Conservation (phyloP, 2,888 invertebrate genomes). For the Orthosia incerta region DNA sequence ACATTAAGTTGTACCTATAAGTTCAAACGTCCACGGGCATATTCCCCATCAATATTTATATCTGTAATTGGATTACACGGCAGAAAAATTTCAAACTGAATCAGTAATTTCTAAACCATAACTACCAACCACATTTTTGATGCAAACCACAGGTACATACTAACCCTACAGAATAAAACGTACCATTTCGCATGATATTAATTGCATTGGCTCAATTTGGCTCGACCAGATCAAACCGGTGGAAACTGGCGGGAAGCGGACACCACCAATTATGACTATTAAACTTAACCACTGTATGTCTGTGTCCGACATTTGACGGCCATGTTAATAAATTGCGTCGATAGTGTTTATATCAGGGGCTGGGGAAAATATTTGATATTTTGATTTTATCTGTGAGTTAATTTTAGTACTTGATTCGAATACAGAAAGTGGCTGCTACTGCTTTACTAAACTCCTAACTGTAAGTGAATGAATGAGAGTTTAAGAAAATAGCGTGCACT, state of each 20-base stretch:
- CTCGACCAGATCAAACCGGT: constrained; percentile 68
- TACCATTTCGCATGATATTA: constrained; percentile 70
- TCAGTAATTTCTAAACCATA: constrained; percentile 23
- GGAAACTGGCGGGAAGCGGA: constrained; percentile 68
- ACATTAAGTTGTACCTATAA: too few species aligned
- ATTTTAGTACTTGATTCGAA: not conserved
- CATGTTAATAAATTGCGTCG: constrained; percentile 57
- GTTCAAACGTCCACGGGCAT: too few species aligned
- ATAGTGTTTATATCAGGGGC: constrained; percentile 14
- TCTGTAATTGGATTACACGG: not conserved
- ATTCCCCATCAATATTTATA: not conserved
- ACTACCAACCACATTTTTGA: constrained; percentile 38
- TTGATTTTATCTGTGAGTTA: not conserved
- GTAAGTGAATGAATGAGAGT: too few species aligned
- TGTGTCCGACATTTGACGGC: constrained; percentile 65
- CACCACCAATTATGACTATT: constrained; percentile 77
- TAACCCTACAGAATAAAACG: constrained; percentile 39
- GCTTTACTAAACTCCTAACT: not conserved
- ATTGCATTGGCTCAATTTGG: constrained; percentile 73
- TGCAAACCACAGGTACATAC: constrained; percentile 35
- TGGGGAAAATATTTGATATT: not conserved
- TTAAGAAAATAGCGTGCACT: too few species aligned
- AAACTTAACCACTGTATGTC: constrained; percentile 69
- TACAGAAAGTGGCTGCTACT: not conserved
- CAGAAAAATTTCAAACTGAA: not conserved